Base-by-base conservation (phyloP, 1,140 invertebrate genomes). In the Steinernema feltiae region DNA sequence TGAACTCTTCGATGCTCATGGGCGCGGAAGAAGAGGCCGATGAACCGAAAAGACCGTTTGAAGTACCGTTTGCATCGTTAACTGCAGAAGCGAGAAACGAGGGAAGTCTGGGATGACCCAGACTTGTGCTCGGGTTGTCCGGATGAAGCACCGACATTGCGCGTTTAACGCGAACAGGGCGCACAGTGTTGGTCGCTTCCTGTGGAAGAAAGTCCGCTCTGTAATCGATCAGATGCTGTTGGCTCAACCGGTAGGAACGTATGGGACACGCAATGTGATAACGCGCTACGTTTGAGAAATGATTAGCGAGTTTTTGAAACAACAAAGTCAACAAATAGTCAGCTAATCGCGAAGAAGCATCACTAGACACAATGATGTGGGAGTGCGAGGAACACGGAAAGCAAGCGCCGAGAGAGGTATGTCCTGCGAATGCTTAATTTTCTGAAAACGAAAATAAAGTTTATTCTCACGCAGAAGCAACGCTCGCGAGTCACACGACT, bases 131-230 rank as follows among this genome's bases (percentile, higher is more conserved):
- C 12, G 70, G 70, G 46, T 71, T 71, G 46, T 71, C 70, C 29
- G 70, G 70, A 27, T 53, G 32, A 32, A 71, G 46, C 32, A 71
- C 32, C 12, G 70, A 71, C 70, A 71, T 71, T 21, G 70, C 70
- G 70, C 70, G 3, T n/a, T n/a, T 27, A 41, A 41, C 35, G 18
- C 35, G 35, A 7, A 41, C 7, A 7, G 35, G 35, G 18, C 35
- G 7, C 18, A 7, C 7, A 41, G 35, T 41, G 35, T 7, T 41
- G 35, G 18, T 63, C 53, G 24, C 12, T 63, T 27, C 24, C 53
- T 15, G 53, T n/a, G 53, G 53, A 3, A 63, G 15, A 27, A 53
- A n/a, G 70, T 32, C 46, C 30, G 46, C 3, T 35, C 70, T 35
- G 46, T 71, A 35, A 71, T 71, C 70, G 21, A 7, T 70, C 69